phyloP scores from a whole-genome alignment of 2,888 invertebrate species.

The Schizaphis graminum region DNA sequence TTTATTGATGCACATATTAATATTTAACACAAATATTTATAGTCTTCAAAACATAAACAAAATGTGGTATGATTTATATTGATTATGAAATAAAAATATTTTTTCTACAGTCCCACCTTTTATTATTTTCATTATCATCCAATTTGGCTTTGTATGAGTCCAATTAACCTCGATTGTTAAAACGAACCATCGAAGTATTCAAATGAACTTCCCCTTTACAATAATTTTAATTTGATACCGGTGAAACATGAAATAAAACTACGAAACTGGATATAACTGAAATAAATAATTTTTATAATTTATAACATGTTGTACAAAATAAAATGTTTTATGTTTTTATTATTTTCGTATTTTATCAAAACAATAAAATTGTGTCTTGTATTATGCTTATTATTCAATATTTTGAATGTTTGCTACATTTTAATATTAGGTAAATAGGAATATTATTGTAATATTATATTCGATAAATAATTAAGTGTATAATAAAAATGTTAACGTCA shows the following conservation, averaged over 20 bases:
- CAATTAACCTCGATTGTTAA: slow-evolving; percentile 1
- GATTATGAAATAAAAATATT: background rate
- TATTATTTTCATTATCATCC: background rate
- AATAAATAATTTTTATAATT: background rate
- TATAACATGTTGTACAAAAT: background rate
- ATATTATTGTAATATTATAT: background rate
- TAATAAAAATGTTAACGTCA: background rate
- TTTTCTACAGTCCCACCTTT: background rate
- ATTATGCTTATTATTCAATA: background rate
- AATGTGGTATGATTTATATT: background rate
- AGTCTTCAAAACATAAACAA: background rate
- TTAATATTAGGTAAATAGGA: background rate
- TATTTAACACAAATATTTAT: background rate
- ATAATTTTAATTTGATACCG: background rate
- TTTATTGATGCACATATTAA: background rate
- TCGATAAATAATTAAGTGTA: background rate
- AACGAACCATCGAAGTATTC: slow-evolving; percentile 13
- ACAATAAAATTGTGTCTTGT: background rate
- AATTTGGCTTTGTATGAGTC: background rate
- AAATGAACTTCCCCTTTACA: background rate
- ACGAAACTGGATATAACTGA: background rate
- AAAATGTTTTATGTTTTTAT: background rate
- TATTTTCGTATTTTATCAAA: background rate
- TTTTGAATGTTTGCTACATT: background rate
- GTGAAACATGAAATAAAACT: background rate